Evolutionary conservation across 2,888 invertebrate genomes (phyloP).

Genomic region (Sphaerophoria rueppellii): DNA sequence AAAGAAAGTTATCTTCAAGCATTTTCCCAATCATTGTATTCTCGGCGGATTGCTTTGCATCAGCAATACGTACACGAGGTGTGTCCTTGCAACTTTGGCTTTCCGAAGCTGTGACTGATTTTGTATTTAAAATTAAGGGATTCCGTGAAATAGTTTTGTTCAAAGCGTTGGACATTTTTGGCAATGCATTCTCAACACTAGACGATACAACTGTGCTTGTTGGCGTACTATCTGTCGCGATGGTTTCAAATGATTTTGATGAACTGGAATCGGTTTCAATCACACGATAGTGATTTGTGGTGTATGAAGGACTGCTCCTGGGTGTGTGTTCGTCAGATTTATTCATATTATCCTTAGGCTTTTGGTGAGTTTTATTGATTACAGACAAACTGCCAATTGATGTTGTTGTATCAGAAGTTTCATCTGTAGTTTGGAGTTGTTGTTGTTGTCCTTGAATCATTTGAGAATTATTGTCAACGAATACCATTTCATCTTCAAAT

Average conservation of each 20-base stretch:
- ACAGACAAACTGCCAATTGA: conserved; percentile 17
- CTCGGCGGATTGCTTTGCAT: conserved; percentile 38
- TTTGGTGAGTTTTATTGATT: conserved; percentile 17
- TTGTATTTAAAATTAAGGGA: conserved; percentile 56
- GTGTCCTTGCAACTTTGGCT: conserved; percentile 18
- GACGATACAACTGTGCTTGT: conserved; percentile 41
- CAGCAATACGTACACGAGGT: not conserved
- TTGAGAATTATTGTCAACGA: conserved; percentile 35
- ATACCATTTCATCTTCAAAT: conserved; percentile 84
- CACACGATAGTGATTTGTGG: conserved; percentile 34
- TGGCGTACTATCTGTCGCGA: conserved; percentile 9
- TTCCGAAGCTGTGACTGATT: conserved; percentile 35
- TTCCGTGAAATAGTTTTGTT: conserved; percentile 31
- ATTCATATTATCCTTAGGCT: conserved; percentile 22
- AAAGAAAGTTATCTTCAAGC: conserved; percentile 45
- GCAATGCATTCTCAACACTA: conserved; percentile 23
- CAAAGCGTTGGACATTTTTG: conserved; percentile 20
- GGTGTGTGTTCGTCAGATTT: conserved; percentile 41
- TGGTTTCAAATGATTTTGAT: conserved; percentile 45
- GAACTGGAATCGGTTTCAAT: conserved; percentile 43
- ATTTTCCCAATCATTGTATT: conserved; percentile 44
- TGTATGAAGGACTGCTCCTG: conserved; percentile 44
- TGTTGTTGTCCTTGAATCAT: conserved; percentile 8
- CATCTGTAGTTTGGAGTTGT: conserved; percentile 11
- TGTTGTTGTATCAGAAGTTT: conserved; percentile 17